These are phyloP conservation scores for Trichonephila clavipes DNA, from an alignment of 1,140 invertebrate genomes.

Conservation along the genomic window DNA sequence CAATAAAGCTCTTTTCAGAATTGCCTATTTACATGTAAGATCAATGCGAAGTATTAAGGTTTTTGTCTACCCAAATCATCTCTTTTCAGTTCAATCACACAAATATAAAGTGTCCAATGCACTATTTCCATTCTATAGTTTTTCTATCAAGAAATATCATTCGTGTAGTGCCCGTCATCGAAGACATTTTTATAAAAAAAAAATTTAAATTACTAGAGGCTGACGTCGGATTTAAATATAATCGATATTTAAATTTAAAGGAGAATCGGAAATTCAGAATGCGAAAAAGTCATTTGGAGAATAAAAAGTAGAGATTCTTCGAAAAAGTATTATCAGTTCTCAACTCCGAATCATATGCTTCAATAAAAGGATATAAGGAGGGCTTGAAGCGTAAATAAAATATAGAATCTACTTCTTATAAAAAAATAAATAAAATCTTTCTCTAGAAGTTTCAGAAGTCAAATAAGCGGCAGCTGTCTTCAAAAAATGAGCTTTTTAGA, in stretches of 20 bases:
- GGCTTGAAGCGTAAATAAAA: conserved; percentile 26
- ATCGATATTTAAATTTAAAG: conserved; percentile 43
- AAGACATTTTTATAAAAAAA: background rate
- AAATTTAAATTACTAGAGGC: background rate
- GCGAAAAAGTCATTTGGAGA: background rate
- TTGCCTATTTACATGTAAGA: too few species aligned
- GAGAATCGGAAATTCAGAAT: background rate
- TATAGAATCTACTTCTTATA: background rate
- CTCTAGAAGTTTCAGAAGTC: background rate
- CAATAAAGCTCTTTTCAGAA: too few species aligned
- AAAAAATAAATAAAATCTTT: background rate
- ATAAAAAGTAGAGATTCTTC: background rate
- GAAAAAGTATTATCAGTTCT: background rate
- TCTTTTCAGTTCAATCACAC: background rate
- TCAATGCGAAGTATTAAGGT: too few species aligned
- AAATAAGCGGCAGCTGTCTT: background rate
- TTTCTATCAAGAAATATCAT: background rate
- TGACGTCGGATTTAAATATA: conserved; percentile 12
- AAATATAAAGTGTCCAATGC: background rate
- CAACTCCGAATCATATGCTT: conserved; percentile 10
- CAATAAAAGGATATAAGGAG: too few species aligned
- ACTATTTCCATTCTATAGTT: background rate
- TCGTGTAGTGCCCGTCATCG: background rate
- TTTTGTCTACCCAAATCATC: background rate
- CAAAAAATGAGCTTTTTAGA: background rate